These are phyloP conservation scores for Pitangus sulphuratus DNA, from an alignment of 2,797 vertebrate species.

Conservation along the genomic window DNA sequence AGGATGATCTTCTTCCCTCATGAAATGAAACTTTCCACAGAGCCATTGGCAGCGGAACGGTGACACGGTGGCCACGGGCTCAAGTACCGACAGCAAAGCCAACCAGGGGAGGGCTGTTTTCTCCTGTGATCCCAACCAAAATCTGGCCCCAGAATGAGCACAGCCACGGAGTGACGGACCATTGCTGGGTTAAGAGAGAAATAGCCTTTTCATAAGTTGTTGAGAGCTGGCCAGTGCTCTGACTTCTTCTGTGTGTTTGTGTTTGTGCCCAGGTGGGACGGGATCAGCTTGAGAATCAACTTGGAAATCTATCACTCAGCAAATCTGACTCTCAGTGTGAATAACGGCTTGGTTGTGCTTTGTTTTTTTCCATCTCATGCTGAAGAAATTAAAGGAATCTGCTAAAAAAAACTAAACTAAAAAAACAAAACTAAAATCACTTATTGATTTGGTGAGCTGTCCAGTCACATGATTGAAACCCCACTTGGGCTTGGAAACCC, in stretches of 20 bases:
- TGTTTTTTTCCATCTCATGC: neutral
- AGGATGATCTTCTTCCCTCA: rapidly evolving
- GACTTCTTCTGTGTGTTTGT: neutral
- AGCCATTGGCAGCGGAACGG: rapidly evolving
- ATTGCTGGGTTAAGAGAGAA: neutral
- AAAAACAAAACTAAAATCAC: neutral
- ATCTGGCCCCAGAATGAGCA: neutral
- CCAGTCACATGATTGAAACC: neutral
- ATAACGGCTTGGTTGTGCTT: neutral
- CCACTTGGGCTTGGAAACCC: neutral
- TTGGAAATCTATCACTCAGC: neutral
- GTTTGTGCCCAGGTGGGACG: neutral
- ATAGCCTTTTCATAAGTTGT: neutral
- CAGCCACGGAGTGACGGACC: rapidly evolving
- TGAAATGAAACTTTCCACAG: rapidly evolving
- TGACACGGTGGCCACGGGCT: rapidly evolving
- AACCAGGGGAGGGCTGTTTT: neutral
- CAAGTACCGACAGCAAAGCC: rapidly evolving
- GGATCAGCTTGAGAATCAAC: neutral
- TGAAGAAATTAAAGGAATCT: neutral
- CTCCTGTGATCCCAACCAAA: neutral
- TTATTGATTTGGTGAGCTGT: neutral
- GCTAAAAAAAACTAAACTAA: too few relatives aligned
- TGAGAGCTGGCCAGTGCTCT: neutral
- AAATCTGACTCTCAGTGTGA: neutral